These are phyloP conservation scores for Cantharis nigra DNA, from an alignment of 2,888 invertebrate genomes.

Conservation along the genomic window DNA sequence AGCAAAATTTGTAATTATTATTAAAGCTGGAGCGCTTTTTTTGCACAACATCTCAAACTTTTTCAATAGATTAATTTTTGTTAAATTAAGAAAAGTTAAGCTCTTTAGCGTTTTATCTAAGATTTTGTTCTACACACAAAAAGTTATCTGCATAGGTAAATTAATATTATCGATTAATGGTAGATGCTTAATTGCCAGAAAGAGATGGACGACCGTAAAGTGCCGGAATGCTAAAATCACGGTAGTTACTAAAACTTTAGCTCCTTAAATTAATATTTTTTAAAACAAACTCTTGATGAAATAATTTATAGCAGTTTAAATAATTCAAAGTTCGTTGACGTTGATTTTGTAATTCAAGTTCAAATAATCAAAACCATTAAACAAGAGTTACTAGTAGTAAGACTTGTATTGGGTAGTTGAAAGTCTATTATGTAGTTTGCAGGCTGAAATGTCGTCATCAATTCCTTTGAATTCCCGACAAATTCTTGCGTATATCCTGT, in stretches of 20 bases:
- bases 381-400: background rate
- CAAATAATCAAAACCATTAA: background rate
- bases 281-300: background rate
- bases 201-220: background rate
- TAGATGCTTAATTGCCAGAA: background rate
- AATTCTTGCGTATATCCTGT: conserved; percentile 9
- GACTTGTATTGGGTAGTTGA: background rate
- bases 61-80: too few relatives aligned
- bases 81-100: too few relatives aligned
- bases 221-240: background rate
- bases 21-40: background rate
- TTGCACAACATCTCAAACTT: too few relatives aligned
- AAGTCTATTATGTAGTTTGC: background rate
- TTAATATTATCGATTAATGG: background rate
- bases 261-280: background rate
- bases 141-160: background rate
- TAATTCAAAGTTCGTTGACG: background rate
- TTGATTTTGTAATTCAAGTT: background rate
- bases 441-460: background rate
- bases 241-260: background rate
- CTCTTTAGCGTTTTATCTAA: too few relatives aligned
- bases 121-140: background rate
- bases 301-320: background rate
- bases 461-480: conserved; percentile 5
- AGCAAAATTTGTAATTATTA: background rate